Conservation (phyloP, 2,888 invertebrate species). For the Aelia acuminata region DNA sequence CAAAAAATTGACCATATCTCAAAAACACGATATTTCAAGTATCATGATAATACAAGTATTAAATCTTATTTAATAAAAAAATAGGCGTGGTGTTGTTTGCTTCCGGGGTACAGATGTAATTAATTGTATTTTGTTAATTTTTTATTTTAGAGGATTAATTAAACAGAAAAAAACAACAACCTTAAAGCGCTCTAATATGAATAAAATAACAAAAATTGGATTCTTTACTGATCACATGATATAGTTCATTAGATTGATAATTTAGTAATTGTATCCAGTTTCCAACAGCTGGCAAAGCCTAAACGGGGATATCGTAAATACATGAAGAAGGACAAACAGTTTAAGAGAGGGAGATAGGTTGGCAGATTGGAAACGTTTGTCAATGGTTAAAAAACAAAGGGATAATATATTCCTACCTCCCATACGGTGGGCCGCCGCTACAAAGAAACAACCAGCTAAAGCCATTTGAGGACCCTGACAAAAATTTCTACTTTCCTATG, state of each 20-base stretch:
- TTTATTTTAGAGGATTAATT: no score
- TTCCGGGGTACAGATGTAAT: no score
- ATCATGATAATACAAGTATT: no score
- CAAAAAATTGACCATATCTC: no score
- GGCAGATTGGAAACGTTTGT: slow-evolving; percentile 40
- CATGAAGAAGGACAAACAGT: background rate
- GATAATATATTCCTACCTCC: slow-evolving; percentile 33
- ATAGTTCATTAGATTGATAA: background rate
- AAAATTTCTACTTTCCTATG: slow-evolving; percentile 41
- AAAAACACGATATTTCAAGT: no score
- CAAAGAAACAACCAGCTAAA: slow-evolving; percentile 37
- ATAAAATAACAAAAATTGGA: no score
- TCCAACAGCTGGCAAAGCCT: background rate
- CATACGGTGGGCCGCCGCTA: slow-evolving; percentile 28
- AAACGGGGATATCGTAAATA: background rate
- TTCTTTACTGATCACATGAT: no score
- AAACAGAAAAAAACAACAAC: no score
- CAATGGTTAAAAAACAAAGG: slow-evolving; percentile 34
- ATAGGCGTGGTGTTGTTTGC: no score
- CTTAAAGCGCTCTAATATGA: no score
- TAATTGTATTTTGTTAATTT: no score
- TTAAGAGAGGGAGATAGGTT: slow-evolving; percentile 29
- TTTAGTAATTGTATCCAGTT: background rate
- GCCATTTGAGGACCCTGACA: slow-evolving; percentile 21
- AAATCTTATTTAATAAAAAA: no score